phyloP scores from a whole-genome alignment of 2,888 invertebrate species.

The Lithodes maja region DNA sequence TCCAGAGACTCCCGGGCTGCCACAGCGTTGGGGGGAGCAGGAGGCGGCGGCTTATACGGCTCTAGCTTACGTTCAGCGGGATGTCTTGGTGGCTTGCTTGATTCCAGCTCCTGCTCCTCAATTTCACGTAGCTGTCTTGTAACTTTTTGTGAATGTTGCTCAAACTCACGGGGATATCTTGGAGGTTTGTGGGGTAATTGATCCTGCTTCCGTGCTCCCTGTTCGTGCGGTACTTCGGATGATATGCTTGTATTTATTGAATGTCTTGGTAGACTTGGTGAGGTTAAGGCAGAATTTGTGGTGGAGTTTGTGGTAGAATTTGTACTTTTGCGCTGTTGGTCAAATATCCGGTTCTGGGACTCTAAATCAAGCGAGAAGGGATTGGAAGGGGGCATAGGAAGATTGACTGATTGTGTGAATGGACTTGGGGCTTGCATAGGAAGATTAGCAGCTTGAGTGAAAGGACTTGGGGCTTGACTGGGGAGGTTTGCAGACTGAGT shows the following conservation, averaged over 20 bases:
- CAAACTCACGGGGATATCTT: not conserved
- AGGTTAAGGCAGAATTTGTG: not conserved
- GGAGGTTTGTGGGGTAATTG: no score
- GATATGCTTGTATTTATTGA: not conserved
- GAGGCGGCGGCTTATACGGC: not conserved
- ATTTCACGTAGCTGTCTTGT: no score
- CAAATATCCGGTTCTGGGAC: not conserved
- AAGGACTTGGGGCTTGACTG: not conserved
- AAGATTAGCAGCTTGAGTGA: not conserved
- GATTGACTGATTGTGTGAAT: not conserved
- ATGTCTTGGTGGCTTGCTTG: not conserved
- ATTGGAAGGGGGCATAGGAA: not conserved
- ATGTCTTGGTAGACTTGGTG: not conserved
- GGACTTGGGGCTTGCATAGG: not conserved
- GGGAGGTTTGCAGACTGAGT: not conserved
- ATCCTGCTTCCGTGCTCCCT: not conserved
- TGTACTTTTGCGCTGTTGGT: not conserved
- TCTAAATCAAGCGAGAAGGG: not conserved
- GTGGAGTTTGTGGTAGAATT: not conserved
- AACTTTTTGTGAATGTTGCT: no score
- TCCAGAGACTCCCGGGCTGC: conserved; percentile 25
- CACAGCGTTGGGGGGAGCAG: not conserved
- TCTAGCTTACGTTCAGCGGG: not conserved
- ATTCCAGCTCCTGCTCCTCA: not conserved
- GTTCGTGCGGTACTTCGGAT: not conserved